Percentiles rank a stretch among this genome's conserved stretches.
These are phyloP conservation scores for Ceratosolen solmsi DNA, from an alignment of 1,140 invertebrate genomes.

Conservation along the genomic window DNA sequence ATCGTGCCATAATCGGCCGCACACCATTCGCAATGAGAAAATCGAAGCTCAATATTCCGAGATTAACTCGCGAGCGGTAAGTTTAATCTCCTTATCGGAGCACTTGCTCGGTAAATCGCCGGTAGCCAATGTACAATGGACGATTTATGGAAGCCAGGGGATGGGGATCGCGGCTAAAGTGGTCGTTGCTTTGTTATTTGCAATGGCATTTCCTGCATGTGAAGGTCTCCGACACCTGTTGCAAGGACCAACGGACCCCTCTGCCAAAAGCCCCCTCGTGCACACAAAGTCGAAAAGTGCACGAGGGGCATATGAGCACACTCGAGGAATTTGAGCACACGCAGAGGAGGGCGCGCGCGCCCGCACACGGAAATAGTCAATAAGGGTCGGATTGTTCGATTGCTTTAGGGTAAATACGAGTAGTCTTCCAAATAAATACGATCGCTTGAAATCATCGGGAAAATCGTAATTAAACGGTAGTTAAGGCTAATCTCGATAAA, in stretches of 20 bases:
- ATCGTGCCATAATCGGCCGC: no score
- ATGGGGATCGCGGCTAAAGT: background rate
- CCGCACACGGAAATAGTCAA: background rate
- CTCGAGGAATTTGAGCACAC: no score
- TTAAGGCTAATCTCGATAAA: background rate
- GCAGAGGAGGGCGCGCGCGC: background rate
- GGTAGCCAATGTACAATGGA: no score
- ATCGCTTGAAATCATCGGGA: background rate
- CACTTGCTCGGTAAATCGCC: no score
- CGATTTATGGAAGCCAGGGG: background rate
- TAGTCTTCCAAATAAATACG: background rate
- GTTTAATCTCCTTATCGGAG: no score
- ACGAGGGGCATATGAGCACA: background rate
- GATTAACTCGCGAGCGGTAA: no score
- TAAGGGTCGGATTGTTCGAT: background rate
- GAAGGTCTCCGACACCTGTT: conserved; percentile 23
- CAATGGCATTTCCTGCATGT: background rate
- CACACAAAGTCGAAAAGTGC: background rate
- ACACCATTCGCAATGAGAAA: no score
- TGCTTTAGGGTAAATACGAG: background rate
- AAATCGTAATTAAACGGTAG: background rate
- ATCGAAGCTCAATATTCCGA: no score
- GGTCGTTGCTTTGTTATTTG: conserved; percentile 11
- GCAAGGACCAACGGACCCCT: conserved; percentile 21
- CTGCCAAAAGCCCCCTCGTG: background rate